Percentiles rank a stretch among this genome's conserved stretches.
phyloP scores from a whole-genome alignment of 2,113 vertebrate species.

The Balaeniceps rex region DNA sequence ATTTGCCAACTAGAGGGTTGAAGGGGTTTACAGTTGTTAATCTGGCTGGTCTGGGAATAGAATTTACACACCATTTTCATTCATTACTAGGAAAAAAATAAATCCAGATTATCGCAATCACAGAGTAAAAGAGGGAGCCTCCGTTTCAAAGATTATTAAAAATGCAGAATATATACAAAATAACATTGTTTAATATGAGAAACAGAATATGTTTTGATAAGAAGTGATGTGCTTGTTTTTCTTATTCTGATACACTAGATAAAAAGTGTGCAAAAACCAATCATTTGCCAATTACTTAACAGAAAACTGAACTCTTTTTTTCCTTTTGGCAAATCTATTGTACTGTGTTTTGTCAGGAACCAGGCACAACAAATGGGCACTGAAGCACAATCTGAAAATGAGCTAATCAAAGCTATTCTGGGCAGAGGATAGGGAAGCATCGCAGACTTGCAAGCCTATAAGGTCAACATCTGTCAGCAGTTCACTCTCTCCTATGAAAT shows the following conservation, averaged over 20 bases:
- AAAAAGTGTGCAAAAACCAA: neutral
- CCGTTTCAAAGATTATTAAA: neutral
- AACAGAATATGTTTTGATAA: neutral
- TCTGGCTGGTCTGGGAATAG: conserved; percentile 20
- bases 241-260: neutral
- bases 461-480: conserved; percentile 36
- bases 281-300: neutral
- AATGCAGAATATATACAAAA: neutral
- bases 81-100: conserved; percentile 18
- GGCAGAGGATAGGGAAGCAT: neutral
- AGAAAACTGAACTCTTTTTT: neutral
- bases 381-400: neutral
- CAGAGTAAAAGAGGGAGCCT: neutral
- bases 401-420: conserved; percentile 11
- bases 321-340: neutral
- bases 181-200: neutral
- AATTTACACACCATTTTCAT: conserved; percentile 29
- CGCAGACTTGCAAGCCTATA: neutral
- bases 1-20: conserved; percentile 17
- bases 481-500: neutral
- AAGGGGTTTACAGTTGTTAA: conserved; percentile 45
- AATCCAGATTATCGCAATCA: neutral
- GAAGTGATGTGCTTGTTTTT: neutral
- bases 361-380: neutral
- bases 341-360: neutral